phyloP scores from a whole-genome alignment of 2,797 vertebrate species.

The Carduelis carduelis region DNA sequence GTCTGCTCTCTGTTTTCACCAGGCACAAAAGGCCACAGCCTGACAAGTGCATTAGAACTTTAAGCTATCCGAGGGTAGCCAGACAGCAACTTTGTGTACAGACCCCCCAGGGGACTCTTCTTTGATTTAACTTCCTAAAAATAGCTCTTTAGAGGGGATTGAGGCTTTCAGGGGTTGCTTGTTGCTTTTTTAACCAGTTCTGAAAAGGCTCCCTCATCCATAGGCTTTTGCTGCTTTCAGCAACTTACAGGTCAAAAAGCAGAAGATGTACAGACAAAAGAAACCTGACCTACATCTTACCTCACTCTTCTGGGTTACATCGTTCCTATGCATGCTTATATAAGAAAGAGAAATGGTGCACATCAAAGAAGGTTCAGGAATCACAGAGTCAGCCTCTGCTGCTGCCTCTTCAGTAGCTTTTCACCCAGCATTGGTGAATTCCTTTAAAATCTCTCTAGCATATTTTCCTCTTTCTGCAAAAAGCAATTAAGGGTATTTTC shows the following conservation, averaged over 20 bases:
- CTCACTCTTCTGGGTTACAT: neutral
- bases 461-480: neutral
- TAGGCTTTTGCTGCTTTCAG: neutral
- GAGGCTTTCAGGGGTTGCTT: neutral
- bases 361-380: neutral
- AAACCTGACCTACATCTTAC: neutral
- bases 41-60: neutral
- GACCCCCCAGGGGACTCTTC: neutral
- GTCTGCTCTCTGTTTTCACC: neutral
- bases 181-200: neutral
- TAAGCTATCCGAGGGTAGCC: neutral
- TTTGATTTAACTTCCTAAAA: slow-evolving; percentile 10
- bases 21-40: neutral
- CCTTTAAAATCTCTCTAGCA: neutral
- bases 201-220: slow-evolving; percentile 14
- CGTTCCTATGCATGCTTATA: neutral
- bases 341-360: neutral
- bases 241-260: slow-evolving; percentile 1
- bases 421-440: neutral
- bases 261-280: neutral
- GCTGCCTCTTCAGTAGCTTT: neutral
- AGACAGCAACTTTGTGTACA: neutral
- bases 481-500: slow-evolving; percentile 1
- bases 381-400: neutral
- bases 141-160: neutral